Evolutionary conservation across 2,888 invertebrate genomes (phyloP).

Genomic region (Trachelus tabidus): DNA sequence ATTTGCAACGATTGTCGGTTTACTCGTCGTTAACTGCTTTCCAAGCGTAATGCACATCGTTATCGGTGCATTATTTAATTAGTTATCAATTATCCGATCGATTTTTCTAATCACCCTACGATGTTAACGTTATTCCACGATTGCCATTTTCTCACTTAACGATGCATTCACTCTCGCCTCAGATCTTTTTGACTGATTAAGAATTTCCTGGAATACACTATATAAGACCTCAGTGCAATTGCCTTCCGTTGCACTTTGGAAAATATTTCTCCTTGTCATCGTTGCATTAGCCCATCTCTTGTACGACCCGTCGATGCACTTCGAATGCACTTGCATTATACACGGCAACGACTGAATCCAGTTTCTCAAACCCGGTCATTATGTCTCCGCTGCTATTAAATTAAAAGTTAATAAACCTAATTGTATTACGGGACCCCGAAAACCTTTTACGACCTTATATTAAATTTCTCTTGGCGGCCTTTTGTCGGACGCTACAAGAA

Average conservation of each 20-base stretch:
- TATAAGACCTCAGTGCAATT: not conserved
- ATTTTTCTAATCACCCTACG: not conserved
- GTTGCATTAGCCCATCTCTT: not conserved
- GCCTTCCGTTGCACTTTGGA: not conserved
- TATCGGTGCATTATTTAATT: not conserved
- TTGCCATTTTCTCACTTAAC: not conserved
- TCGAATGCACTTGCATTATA: not conserved
- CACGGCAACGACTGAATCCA: not conserved
- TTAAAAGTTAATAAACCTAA: not conserved
- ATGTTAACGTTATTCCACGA: not conserved
- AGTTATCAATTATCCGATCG: not conserved
- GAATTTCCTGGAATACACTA: not conserved
- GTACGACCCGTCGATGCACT: not conserved
- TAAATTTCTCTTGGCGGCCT: conserved; percentile 15
- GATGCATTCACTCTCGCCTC: not conserved
- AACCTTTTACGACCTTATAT: not conserved
- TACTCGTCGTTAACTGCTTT: not conserved
- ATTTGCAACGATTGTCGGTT: not conserved
- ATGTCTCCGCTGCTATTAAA: not conserved
- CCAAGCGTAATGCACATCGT: not conserved
- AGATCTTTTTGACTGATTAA: not conserved
- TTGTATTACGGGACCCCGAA: not conserved
- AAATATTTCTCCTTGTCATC: not conserved
- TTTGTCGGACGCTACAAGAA: conserved; percentile 27
- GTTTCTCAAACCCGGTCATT: not conserved